A percentile compares a stretch with the other conserved stretches of the same genome.
Evolutionary conservation across 2,888 invertebrate species (phyloP).

Genomic region (Bombylius discolor): DNA sequence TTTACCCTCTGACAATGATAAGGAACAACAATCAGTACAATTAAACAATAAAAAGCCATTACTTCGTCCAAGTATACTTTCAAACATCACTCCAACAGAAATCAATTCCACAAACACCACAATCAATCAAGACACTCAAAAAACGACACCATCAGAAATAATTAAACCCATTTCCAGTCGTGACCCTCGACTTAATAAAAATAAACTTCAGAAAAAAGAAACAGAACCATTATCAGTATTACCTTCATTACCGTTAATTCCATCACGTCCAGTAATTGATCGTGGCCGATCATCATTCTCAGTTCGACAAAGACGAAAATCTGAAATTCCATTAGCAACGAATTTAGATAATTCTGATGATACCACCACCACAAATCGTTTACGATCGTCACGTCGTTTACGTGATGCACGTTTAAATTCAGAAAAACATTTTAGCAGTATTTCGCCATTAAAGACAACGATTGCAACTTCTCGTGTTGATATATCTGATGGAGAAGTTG

Average conservation of each 20-base stretch:
- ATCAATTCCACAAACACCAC: too few species aligned
- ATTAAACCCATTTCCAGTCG: constrained; percentile 22
- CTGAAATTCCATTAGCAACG: neutral
- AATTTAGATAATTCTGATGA: neutral
- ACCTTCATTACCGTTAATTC: neutral
- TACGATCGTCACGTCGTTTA: constrained; percentile 2
- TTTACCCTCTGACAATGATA: neutral
- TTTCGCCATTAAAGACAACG: neutral
- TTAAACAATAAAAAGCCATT: constrained; percentile 16
- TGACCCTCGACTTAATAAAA: constrained; percentile 33
- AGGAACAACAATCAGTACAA: neutral
- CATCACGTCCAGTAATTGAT: neutral
- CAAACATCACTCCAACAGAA: constrained; percentile 8
- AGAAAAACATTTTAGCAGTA: neutral
- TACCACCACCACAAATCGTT: neutral
- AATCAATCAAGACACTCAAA: too few species aligned
- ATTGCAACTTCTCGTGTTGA: neutral
- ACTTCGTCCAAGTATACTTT: constrained; percentile 25
- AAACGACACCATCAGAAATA: neutral
- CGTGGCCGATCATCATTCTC: neutral
- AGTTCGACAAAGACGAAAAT: constrained; percentile 2
- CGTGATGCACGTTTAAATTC: neutral
- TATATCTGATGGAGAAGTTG: neutral
- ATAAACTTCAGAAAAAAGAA: constrained; percentile 25
- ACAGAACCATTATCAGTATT: constrained; percentile 3